phyloP scores from a whole-genome alignment of 2,113 vertebrate genomes.

The Chloroceryle aenea region DNA sequence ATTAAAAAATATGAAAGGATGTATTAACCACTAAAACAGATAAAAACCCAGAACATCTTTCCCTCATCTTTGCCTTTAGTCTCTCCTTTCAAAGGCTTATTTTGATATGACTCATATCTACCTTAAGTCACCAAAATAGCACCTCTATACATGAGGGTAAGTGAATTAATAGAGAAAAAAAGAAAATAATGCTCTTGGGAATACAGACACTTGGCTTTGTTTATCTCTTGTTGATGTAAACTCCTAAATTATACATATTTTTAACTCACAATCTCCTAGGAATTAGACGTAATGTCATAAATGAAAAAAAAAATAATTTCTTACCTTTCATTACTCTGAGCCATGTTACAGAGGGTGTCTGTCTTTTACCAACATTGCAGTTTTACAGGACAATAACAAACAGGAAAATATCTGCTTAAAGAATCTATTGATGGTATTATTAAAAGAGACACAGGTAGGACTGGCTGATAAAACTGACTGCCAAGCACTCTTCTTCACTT shows the following conservation, averaged over 20 bases:
- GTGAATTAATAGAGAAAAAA: background rate
- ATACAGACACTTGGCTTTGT: background rate
- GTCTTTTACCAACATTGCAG: background rate
- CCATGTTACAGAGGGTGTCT: background rate
- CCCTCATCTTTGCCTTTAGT: background rate
- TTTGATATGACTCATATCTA: background rate
- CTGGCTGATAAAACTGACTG: background rate
- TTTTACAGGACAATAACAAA: background rate
- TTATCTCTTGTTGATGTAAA: background rate
- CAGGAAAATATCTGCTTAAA: background rate
- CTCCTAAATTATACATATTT: background rate
- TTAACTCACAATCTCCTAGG: background rate
- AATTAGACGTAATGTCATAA: background rate
- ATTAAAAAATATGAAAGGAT: background rate
- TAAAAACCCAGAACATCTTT: background rate
- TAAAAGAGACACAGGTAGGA: background rate
- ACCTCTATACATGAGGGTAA: background rate
- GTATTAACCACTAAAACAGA: background rate
- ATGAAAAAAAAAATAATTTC: background rate
- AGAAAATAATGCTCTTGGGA: background rate
- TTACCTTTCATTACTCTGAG: background rate
- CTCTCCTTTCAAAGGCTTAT: background rate
- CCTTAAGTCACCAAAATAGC: background rate
- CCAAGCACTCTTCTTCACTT: background rate
- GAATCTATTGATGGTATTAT: background rate